phyloP scores from a whole-genome alignment of 2,797 vertebrate genomes.

The Dendrocincla tyrannina region DNA sequence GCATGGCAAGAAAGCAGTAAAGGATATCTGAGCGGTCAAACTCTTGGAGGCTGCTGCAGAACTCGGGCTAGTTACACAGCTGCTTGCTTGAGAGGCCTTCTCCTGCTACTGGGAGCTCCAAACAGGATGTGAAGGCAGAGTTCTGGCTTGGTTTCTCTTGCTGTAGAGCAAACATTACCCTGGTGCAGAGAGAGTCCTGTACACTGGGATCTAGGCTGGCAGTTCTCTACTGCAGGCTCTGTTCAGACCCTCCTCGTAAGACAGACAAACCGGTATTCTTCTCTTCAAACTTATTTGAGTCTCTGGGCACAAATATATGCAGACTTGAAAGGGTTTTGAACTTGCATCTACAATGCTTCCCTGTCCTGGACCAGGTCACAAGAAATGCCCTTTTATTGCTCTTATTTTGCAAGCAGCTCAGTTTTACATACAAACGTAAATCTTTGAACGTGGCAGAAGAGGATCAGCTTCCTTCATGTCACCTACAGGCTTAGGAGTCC shows the following conservation, averaged over 20 bases:
- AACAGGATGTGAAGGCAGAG: background rate
- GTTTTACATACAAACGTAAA: background rate
- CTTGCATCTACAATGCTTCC: background rate
- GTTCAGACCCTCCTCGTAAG: background rate
- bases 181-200: constrained; percentile 1
- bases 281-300: background rate
- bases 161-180: constrained; percentile 27
- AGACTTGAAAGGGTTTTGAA: background rate
- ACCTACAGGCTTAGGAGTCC: background rate
- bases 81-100: constrained; percentile 4
- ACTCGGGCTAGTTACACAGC: constrained; percentile 25
- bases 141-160: constrained; percentile 37
- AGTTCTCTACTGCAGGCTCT: background rate
- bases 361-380: background rate
- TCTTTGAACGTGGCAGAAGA: background rate
- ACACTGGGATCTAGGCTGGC: background rate
- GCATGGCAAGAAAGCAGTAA: constrained; percentile 15
- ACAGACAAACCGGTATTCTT: background rate
- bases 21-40: constrained; percentile 4
- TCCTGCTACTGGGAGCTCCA: constrained; percentile 14
- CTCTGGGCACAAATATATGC: background rate
- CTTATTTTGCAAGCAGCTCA: background rate
- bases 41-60: constrained; percentile 4
- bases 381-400: background rate
- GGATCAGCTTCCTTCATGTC: background rate